Base-by-base conservation (phyloP, 2,888 invertebrate genomes). In the Halictus ligatus region DNA sequence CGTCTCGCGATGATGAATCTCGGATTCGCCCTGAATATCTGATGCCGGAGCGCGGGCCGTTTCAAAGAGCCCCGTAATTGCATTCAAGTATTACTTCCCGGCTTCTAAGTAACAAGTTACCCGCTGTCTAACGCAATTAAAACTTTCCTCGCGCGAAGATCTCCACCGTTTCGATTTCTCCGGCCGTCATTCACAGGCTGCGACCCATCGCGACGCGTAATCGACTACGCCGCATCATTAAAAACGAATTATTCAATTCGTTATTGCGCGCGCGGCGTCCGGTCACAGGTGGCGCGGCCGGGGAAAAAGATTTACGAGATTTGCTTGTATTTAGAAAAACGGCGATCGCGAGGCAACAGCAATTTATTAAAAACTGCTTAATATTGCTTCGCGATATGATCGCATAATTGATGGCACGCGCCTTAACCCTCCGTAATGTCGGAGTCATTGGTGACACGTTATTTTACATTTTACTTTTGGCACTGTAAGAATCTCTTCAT, bases 61-160 rank as follows among this genome's bases (percentile, higher is more conserved):
- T 91, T 92, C 93, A 92, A 92, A 93, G 92, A 90, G 84, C 80
- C 80, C 80, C 79, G 88, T 92, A 93, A 93, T 93, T 93, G 89
- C 92, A 92, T 93, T 93, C 88, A 92, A 93, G 92, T 93, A 89
- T 89, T 86, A 89, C 78, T 85, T 85, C 80, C 84, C 80, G 89
- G 91, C 92, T 92, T 91, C 91, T 88, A 88, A 93, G 93, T 93
- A 91, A 89, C 88, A 93, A 93, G 93, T 93, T 93, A 85, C 87
- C 87, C 85, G 72, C 86, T 88, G 84, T 89, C 89, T 92, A 93
- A 93, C 84, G 84, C 86, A 91, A 92, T 93, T 91, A 91, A 86
- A 89, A 90, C 84, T 91, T 91, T 81, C 87, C 82, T 80, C 82
- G 72, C 78, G 43, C 81, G 75, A 84, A 85, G 81, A 87, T 87